Percentiles rank a stretch among this genome's conserved stretches.
phyloP scores from a whole-genome alignment of 2,888 invertebrate species.

The Acleris literana region DNA sequence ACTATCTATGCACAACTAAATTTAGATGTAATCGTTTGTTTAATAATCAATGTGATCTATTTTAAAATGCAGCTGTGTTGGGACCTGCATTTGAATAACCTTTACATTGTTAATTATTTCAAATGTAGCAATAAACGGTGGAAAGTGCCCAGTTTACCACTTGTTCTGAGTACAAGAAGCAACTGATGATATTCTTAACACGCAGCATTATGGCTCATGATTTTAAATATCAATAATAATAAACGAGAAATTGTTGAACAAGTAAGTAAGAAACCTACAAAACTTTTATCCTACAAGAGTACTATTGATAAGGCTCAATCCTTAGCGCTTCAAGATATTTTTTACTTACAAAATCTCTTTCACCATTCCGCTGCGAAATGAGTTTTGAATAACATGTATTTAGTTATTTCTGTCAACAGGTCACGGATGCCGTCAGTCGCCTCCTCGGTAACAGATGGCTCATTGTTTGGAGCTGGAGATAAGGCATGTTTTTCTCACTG shows the following conservation, averaged over 20 bases:
- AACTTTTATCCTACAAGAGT: too few relatives aligned
- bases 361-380: conserved; percentile 19
- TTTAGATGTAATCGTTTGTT: conserved; percentile 69
- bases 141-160: too few relatives aligned
- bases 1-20: conserved; percentile 68
- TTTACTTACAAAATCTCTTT: neutral
- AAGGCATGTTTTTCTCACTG: conserved; percentile 56
- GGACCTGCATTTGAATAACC: conserved; percentile 1
- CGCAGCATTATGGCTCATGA: too few relatives aligned
- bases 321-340: too few relatives aligned
- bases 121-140: too few relatives aligned
- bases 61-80: conserved; percentile 45
- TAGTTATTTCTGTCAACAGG: conserved; percentile 56
- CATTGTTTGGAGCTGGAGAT: conserved; percentile 64
- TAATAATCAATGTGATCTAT: conserved; percentile 65
- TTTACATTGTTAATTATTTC: conserved; percentile 1
- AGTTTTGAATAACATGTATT: conserved; percentile 38
- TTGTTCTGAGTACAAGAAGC: too few relatives aligned
- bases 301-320: too few relatives aligned
- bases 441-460: conserved; percentile 67
- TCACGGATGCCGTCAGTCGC: conserved; percentile 69
- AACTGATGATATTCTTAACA: too few relatives aligned
- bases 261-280: too few relatives aligned
- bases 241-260: too few relatives aligned
- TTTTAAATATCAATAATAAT: too few relatives aligned